A percentile compares a stretch with the other conserved stretches of the same genome.
phyloP scores from a whole-genome alignment of 2,888 invertebrate species.

The Cryptocheilus praepositus region DNA sequence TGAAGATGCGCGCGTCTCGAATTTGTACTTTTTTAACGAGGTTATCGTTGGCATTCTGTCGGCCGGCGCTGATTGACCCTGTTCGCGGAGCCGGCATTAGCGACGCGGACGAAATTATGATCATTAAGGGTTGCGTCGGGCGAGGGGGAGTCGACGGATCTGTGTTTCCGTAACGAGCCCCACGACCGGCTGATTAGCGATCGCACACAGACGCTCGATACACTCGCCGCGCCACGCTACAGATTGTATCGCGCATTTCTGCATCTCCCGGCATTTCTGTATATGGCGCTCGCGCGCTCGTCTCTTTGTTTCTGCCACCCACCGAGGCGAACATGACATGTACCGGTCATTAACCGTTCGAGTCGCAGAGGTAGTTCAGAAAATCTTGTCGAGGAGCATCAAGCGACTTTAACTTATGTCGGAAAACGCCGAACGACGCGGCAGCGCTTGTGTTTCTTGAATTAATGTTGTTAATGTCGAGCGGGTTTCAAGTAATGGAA shows the following conservation, averaged over 20 bases:
- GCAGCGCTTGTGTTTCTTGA: too few species aligned
- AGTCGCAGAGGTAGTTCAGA: too few species aligned
- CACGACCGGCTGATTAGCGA: constrained; percentile 35
- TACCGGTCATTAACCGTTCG: constrained; percentile 30
- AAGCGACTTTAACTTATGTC: too few species aligned
- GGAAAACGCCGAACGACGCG: too few species aligned
- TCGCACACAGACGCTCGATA: constrained; percentile 15
- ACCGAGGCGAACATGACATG: constrained; percentile 33
- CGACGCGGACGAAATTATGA: constrained; percentile 24
- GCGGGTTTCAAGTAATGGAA: too few species aligned
- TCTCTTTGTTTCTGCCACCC: constrained; percentile 38
- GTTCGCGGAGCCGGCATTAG: constrained; percentile 14
- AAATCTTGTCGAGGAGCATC: too few species aligned
- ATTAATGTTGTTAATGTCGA: too few species aligned
- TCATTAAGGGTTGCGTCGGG: constrained; percentile 20
- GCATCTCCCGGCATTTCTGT: constrained; percentile 30
- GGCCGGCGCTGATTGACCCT: constrained; percentile 14
- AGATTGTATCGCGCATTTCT: constrained; percentile 34
- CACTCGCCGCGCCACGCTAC: constrained; percentile 20
- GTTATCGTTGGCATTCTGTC: too few species aligned
- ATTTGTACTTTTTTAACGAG: too few species aligned
- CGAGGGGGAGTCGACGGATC: constrained; percentile 15
- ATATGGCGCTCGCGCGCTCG: constrained; percentile 25
- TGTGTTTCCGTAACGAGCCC: constrained; percentile 36
- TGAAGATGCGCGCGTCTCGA: too few species aligned